phyloP scores from a whole-genome alignment of 1,140 invertebrate genomes.

The Pemphigus obesinymphae region DNA sequence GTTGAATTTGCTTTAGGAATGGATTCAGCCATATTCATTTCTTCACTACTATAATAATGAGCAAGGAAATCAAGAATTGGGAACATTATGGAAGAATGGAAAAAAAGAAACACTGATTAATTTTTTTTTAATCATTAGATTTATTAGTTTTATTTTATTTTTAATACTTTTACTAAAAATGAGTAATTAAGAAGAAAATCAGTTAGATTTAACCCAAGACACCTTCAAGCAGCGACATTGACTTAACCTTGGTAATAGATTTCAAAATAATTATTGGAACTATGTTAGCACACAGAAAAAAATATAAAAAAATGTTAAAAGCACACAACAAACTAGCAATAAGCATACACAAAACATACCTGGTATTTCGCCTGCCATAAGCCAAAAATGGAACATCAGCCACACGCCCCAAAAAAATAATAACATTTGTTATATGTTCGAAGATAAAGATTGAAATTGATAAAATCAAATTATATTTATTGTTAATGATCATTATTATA shows the following conservation, averaged over 20 bases:
- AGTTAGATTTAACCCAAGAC: constrained; percentile 34
- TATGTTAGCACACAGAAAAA: background rate
- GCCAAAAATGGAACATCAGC: constrained; percentile 36
- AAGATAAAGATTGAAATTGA: background rate
- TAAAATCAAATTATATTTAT: background rate
- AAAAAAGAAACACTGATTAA: constrained; percentile 41
- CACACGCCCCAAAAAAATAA: constrained; percentile 31
- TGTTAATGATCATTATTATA: constrained; percentile 22
- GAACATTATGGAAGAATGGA: constrained; percentile 28
- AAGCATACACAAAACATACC: constrained; percentile 35
- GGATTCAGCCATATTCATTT: constrained; percentile 21
- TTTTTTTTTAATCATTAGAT: constrained; percentile 33
- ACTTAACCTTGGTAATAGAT: constrained; percentile 40
- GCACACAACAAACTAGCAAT: constrained; percentile 24
- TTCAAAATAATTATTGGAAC: background rate
- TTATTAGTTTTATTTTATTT: constrained; percentile 37
- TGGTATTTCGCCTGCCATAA: constrained; percentile 40
- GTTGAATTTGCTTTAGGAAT: constrained; percentile 22
- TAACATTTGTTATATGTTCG: background rate
- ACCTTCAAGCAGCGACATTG: constrained; percentile 39
- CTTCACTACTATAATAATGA: constrained; percentile 40
- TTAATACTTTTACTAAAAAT: constrained; percentile 15
- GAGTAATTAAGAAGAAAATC: constrained; percentile 32
- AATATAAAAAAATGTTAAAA: constrained; percentile 17
- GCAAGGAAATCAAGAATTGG: constrained; percentile 23